Evolutionary conservation across 1,140 invertebrate species (phyloP), one percentile per base, ranked within the genome.

Genomic region (Pseudomyrmex sp.): DNA sequence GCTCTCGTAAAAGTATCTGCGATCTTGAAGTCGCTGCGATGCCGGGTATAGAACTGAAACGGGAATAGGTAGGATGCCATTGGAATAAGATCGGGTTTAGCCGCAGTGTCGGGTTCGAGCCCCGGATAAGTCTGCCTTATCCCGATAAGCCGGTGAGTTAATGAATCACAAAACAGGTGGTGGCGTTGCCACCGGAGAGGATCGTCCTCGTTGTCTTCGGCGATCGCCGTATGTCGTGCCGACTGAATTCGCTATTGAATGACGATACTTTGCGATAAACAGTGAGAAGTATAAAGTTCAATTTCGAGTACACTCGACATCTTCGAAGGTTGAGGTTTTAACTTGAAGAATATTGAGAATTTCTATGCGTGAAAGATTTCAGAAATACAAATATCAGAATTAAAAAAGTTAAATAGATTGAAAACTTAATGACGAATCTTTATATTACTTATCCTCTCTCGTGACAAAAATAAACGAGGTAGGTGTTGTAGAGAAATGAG

Each of bases 131-230:
- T 94, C 94, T 91, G 86, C 91, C 93, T 94, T 93, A 94, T 94
- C 94, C 93, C 93, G 93, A 94, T 94, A 94, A 94, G 93, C 94
- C 93, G 91, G 92, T 94, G 93, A 94, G 93, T 94, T 94, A 94
- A 94, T 94, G 94, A 94, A 94, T 94, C 94, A 94, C 93, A 94
- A 94, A 94, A 94, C 94, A 94, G 94, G 94, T 94, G 93, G 94
- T 90, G 90, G 92, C 88, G 90, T 87, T 82, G 79, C 88, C 74
- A 84, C 79, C 48, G 44, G 84, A 70, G 76, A 72, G 54, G 84
- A 90, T 90, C 88, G 82, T 91, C 85, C 90, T 83, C 85, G 76
- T 87, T 52, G 61, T 80, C 76, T 74, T 59, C 76, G 61, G n/a
- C 50, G 76, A 63, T 70, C 46, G 61, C 59, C 59, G 50, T 72